Conservation (phyloP, 2,113 vertebrate genomes). For the Macaca nemestrina region DNA sequence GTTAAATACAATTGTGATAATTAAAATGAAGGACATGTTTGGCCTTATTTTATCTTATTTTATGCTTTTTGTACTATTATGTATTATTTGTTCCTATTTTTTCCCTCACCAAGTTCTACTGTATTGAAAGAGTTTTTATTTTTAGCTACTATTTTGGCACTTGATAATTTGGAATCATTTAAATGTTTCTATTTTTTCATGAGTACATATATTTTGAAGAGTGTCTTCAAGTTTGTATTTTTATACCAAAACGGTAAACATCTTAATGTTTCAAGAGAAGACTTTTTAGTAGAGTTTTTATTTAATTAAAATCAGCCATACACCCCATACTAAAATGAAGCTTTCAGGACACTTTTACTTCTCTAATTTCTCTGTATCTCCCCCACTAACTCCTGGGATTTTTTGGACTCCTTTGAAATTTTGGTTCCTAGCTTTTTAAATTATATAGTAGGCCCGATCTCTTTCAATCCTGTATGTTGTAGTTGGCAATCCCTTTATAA, state of each 20-base stretch:
- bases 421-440: neutral
- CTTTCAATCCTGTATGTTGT: neutral
- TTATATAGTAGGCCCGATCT: neutral
- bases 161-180: constrained; percentile 36
- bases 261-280: neutral
- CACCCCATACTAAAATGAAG: neutral
- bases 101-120: neutral
- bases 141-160: constrained; percentile 11
- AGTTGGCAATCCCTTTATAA: neutral
- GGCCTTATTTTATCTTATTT: neutral
- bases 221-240: neutral
- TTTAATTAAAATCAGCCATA: neutral
- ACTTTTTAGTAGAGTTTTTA: neutral
- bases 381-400: neutral
- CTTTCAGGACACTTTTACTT: neutral
- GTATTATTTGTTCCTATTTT: neutral
- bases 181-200: neutral
- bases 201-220: neutral
- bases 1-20: neutral
- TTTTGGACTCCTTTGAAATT: neutral
- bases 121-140: neutral
- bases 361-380: neutral
- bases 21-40: neutral
- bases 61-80: constrained; percentile 1
- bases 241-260: neutral